Conservation (phyloP, 2,797 vertebrate genomes). For the Pogoniulus pusillus region DNA sequence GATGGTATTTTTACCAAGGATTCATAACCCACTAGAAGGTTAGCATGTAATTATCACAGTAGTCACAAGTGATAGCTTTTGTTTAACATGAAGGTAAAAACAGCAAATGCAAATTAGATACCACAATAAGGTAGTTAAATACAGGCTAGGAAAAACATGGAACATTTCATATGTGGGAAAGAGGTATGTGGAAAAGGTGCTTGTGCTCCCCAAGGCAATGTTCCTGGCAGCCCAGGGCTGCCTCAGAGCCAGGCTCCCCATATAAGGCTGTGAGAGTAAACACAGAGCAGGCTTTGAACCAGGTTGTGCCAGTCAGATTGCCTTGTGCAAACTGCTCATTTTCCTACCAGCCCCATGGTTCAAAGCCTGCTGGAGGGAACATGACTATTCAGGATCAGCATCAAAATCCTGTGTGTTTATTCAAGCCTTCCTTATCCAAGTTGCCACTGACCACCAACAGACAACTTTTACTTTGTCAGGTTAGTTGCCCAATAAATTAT, state of each 20-base stretch:
- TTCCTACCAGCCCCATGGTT: background rate
- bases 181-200: conserved; percentile 11
- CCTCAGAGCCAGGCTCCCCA: background rate
- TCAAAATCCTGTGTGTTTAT: background rate
- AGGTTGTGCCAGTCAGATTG: background rate
- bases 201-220: conserved; percentile 41
- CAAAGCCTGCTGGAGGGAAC: background rate
- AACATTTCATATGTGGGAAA: conserved; percentile 39
- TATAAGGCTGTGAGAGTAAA: conserved; percentile 27
- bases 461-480: accelerated
- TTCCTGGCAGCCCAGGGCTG: background rate
- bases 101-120: background rate
- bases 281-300: background rate
- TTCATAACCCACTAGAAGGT: background rate
- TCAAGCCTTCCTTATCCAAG: background rate
- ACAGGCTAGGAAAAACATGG: background rate
- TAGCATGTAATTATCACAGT: background rate
- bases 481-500: background rate
- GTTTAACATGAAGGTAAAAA: conserved; percentile 16
- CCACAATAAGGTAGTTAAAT: conserved; percentile 30
- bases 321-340: background rate
- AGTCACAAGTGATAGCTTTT: background rate
- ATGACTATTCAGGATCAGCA: background rate
- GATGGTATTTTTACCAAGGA: background rate
- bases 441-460: background rate